A percentile compares a stretch with the other conserved stretches of the same genome.
phyloP scores from a whole-genome alignment of 1,140 invertebrate genomes.

The Apocrypta bakeri region DNA sequence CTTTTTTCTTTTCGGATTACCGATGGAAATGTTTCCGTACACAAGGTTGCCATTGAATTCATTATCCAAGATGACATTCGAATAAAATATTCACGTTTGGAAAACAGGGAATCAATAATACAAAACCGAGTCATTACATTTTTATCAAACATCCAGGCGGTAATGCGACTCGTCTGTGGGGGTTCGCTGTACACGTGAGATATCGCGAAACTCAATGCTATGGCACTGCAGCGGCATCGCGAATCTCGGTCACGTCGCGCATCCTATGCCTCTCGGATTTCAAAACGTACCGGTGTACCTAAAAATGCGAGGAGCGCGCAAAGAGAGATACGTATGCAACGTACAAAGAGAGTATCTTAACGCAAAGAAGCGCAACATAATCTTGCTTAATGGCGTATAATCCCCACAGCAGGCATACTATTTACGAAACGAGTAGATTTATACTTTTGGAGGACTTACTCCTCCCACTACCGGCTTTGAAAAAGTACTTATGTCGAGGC shows the following conservation, averaged over 20 bases:
- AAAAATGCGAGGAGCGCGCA: background rate
- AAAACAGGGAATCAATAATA: background rate
- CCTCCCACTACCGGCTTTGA: slow-evolving; percentile 39
- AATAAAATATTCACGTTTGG: too few relatives aligned
- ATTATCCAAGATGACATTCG: too few relatives aligned
- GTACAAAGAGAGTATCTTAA: slow-evolving; percentile 47
- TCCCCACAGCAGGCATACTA: slow-evolving; percentile 57
- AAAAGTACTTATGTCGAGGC: slow-evolving; percentile 54
- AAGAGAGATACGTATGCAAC: background rate
- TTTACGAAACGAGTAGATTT: slow-evolving; percentile 57
- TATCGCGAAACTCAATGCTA: background rate
- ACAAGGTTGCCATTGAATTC: too few relatives aligned
- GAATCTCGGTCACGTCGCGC: background rate
- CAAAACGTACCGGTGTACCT: background rate
- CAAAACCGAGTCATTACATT: background rate
- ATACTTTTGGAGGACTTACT: slow-evolving; percentile 61
- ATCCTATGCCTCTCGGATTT: background rate
- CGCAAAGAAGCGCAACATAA: slow-evolving; percentile 43
- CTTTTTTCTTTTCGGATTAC: too few relatives aligned
- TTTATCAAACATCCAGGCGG: background rate
- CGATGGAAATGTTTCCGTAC: too few relatives aligned
- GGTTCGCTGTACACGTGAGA: background rate
- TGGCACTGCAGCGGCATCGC: background rate
- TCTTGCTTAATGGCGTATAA: slow-evolving; percentile 62
- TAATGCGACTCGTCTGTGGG: background rate